Percentiles rank a stretch among this genome's conserved stretches.
phyloP scores from a whole-genome alignment of 1,140 invertebrate species.

The Archegozetes longisetosus region DNA sequence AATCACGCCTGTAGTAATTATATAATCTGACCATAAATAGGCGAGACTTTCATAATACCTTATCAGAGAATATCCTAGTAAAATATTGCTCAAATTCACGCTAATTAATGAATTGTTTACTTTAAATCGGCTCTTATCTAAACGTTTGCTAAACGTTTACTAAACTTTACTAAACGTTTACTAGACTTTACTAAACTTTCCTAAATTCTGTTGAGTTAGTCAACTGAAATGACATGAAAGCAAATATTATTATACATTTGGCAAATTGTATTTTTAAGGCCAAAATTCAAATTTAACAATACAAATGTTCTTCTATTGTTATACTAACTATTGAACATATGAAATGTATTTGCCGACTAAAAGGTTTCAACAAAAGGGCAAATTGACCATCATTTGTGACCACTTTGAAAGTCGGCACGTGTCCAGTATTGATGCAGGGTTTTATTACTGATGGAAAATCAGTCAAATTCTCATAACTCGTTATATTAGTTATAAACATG shows the following conservation, averaged over 20 bases:
- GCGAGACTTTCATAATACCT: neutral
- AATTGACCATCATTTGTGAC: neutral
- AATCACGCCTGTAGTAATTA: neutral
- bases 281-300: neutral
- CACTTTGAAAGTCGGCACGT: neutral
- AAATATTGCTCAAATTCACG: no score
- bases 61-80: neutral
- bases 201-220: no score
- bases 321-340: neutral
- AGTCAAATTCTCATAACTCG: no score
- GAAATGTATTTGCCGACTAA: neutral
- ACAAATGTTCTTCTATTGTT: neutral
- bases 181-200: no score
- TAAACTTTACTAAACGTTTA: no score
- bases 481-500: no score
- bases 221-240: neutral
- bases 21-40: no score
- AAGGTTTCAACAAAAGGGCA: neutral
- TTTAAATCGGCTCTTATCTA: no score
- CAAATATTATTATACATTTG: neutral
- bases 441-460: neutral
- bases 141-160: no score
- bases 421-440: neutral
- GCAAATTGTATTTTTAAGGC: neutral
- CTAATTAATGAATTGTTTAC: no score